Percentiles rank a stretch among this genome's conserved stretches.
phyloP scores from a whole-genome alignment of 2,888 invertebrate species.

The Subacronicta megacephala region DNA sequence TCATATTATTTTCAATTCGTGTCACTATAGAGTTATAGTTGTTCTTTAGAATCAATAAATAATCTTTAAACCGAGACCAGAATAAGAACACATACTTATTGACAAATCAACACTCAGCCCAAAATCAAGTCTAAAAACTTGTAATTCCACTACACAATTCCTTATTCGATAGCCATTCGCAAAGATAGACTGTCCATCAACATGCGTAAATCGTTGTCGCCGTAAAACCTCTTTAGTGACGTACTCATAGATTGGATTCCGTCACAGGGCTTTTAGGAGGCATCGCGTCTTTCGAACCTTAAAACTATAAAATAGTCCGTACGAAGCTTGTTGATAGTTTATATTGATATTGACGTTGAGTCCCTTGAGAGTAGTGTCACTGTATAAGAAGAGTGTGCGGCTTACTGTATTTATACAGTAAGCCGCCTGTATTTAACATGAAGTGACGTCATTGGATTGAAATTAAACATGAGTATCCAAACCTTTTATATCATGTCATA shows the following conservation, averaged over 20 bases:
- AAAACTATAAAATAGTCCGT: slow-evolving; percentile 61
- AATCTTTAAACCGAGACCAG: too few species aligned
- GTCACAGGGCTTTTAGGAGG: slow-evolving; percentile 71
- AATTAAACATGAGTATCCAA: too few species aligned
- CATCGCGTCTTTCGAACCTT: slow-evolving; percentile 54
- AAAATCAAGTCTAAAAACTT: too few species aligned
- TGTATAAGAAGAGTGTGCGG: slow-evolving; percentile 5
- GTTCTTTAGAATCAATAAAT: too few species aligned
- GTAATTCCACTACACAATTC: too few species aligned
- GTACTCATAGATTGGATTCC: slow-evolving; percentile 73
- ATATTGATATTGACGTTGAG: slow-evolving; percentile 31
- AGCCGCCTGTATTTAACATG: too few species aligned
- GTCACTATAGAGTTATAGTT: too few species aligned
- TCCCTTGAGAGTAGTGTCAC: slow-evolving; percentile 26
- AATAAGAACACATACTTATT: too few species aligned
- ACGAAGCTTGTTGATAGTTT: slow-evolving; percentile 37
- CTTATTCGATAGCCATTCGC: too few species aligned
- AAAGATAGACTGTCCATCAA: neutral
- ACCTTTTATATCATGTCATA: too few species aligned
- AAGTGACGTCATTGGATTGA: neutral
- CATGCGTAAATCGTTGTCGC: slow-evolving; percentile 41
- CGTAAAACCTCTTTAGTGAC: slow-evolving; percentile 56
- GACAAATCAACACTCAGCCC: too few species aligned
- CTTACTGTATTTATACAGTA: slow-evolving; percentile 4
- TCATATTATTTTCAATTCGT: too few species aligned